Evolutionary conservation across 2,888 invertebrate species (phyloP).

Genomic region (Ophion obscuratus): DNA sequence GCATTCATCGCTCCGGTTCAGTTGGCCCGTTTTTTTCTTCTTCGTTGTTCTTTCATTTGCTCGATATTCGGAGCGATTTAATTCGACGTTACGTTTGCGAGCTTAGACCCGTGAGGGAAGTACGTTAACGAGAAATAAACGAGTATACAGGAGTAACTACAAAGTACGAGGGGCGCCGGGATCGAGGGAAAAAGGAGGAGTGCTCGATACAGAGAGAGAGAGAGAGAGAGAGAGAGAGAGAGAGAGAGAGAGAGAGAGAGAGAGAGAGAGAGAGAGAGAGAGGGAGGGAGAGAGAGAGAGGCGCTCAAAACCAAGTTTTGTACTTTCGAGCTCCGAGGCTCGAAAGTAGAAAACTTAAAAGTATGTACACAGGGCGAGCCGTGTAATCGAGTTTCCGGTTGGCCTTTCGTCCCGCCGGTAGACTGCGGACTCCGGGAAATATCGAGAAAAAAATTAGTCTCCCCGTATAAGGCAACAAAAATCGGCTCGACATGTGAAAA

Average conservation of each 20-base stretch:
- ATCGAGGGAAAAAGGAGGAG: neutral
- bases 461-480: too few relatives aligned
- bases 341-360: conserved; percentile 56
- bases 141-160: conserved; percentile 54
- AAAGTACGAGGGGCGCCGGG: conserved; percentile 37
- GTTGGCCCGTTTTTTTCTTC: neutral
- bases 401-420: conserved; percentile 35
- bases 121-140: conserved; percentile 72
- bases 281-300: conserved; percentile 1
- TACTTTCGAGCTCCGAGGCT: conserved; percentile 19
- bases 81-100: conserved; percentile 9
- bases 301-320: conserved; percentile 7
- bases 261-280: too few relatives aligned
- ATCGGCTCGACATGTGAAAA: neutral
- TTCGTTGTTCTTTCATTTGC: conserved; percentile 22
- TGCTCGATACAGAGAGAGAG: neutral
- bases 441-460: neutral
- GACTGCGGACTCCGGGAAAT: conserved; percentile 6
- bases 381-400: conserved; percentile 58
- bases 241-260: neutral
- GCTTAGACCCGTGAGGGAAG: conserved; percentile 59
- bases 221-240: neutral
- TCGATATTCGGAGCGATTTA: conserved; percentile 35
- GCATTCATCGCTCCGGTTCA: too few relatives aligned
- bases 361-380: conserved; percentile 32